These are phyloP conservation scores for Thelohanellus kitauei DNA, from an alignment of 30 jellyfish, hydroid and myxozoan genomes.

Conservation along the genomic window DNA sequence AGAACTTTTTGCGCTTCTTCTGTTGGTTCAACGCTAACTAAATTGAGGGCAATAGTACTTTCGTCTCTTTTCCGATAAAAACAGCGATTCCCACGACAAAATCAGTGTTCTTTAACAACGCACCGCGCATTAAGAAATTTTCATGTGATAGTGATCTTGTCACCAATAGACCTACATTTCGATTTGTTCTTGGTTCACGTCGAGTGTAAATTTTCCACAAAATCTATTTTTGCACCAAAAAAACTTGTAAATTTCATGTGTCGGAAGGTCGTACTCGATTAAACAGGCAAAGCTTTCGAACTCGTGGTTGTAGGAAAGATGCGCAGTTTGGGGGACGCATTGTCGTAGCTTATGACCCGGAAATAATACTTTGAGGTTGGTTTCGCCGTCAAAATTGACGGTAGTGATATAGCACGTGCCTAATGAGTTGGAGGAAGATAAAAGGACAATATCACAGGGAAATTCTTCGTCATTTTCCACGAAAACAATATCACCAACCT, in stretches of 20 bases:
- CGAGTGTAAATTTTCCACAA: no score
- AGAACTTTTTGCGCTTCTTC: constrained; percentile 34
- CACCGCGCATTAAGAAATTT: constrained; percentile 42
- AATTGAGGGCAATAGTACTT: no score
- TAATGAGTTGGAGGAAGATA: constrained; percentile 32
- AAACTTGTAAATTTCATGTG: constrained; percentile 84
- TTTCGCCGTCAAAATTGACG: constrained; percentile 81
- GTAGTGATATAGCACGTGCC: constrained; percentile 60
- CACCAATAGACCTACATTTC: no score
- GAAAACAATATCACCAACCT: constrained; percentile 83
- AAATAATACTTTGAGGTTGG: constrained; percentile 55
- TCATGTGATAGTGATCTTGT: no score
- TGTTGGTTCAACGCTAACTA: constrained; percentile 74
- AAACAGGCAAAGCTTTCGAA: constrained; percentile 10
- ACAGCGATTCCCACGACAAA: constrained; percentile 50
- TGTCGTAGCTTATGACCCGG: constrained; percentile 45
- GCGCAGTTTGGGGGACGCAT: constrained; percentile 30
- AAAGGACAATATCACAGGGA: constrained; percentile 64
- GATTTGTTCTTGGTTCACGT: no score
- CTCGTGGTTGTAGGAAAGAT: constrained; percentile 5
- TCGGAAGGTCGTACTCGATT: constrained; percentile 88
- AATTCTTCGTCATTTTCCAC: constrained; percentile 38
- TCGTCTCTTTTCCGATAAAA: constrained; percentile 58
- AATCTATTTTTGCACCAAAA: no score
- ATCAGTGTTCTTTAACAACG: constrained; percentile 32